A percentile compares a stretch with the other conserved stretches of the same genome.
These are phyloP conservation scores for Ophthalmolycus amberensis DNA, from an alignment of 2,113 vertebrate species.

Conservation along the genomic window DNA sequence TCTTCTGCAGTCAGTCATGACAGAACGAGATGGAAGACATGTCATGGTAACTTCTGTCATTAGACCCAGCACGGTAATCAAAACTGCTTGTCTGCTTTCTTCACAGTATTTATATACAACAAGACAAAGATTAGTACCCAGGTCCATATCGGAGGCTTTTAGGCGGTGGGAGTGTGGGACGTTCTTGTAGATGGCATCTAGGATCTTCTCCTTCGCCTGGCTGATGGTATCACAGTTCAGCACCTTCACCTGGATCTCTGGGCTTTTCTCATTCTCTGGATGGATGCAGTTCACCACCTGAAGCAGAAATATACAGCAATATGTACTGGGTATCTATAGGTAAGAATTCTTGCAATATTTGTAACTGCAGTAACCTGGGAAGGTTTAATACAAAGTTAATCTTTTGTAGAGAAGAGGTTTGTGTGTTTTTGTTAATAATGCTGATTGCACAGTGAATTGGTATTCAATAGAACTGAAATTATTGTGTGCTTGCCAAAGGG, in stretches of 20 bases:
- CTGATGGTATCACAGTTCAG: constrained; percentile 98
- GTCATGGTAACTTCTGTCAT: not conserved
- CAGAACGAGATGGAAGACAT: not conserved
- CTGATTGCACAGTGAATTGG: constrained; percentile 33
- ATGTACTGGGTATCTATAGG: not conserved
- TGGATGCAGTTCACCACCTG: constrained; percentile 98
- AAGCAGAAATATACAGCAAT: constrained; percentile 5
- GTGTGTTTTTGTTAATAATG: constrained; percentile 24
- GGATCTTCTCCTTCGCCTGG: constrained; percentile 98
- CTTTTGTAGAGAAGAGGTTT: constrained; percentile 2
- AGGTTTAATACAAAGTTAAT: not conserved
- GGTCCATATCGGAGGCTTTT: constrained; percentile 97
- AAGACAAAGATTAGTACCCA: constrained; percentile 84
- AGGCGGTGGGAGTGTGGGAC: constrained; percentile 95
- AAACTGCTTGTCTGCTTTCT: not conserved
- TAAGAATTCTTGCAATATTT: not conserved
- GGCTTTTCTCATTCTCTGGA: constrained; percentile 94
- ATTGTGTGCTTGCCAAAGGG: constrained; percentile 40
- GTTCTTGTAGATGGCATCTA: constrained; percentile 98
- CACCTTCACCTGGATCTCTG: constrained; percentile 95
- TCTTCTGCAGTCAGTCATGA: not conserved
- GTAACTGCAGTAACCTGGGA: not conserved
- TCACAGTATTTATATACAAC: not conserved
- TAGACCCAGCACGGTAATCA: not conserved
- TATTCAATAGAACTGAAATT: constrained; percentile 31